These are phyloP conservation scores for Callospermophilus lateralis DNA, from an alignment of 2,113 vertebrate species.

Conservation along the genomic window DNA sequence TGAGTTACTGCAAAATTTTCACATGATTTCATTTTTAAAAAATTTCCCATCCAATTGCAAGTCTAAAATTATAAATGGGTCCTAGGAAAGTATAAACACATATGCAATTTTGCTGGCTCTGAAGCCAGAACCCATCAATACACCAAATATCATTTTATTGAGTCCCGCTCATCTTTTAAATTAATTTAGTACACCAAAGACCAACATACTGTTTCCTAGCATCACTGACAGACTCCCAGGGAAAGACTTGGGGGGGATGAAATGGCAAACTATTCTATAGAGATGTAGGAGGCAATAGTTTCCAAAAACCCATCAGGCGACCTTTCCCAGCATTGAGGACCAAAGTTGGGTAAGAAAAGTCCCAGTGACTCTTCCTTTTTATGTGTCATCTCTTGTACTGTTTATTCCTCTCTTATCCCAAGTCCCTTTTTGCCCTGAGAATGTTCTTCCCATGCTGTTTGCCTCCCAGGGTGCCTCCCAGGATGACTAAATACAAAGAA, in stretches of 20 bases:
- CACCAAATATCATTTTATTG: slow-evolving; percentile 49
- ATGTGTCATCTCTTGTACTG: slow-evolving; percentile 56
- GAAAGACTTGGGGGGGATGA: not conserved
- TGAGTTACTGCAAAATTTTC: slow-evolving; percentile 82
- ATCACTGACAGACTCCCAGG: not conserved
- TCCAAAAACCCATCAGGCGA: not conserved
- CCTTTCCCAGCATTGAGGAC: slow-evolving; percentile 56
- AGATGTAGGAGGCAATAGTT: not conserved
- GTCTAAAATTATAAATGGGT: slow-evolving; percentile 83
- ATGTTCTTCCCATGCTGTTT: slow-evolving; percentile 64
- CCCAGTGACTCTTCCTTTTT: slow-evolving; percentile 24
- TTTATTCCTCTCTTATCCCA: slow-evolving; percentile 55
- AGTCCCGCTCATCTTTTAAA: slow-evolving; percentile 57
- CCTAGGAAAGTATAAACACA: slow-evolving; percentile 82
- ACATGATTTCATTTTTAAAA: slow-evolving; percentile 85
- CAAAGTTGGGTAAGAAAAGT: slow-evolving; percentile 34
- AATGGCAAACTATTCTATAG: not conserved
- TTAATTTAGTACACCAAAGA: slow-evolving; percentile 32
- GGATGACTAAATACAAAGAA: slow-evolving; percentile 72
- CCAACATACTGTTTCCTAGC: not conserved
- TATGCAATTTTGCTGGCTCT: slow-evolving; percentile 73
- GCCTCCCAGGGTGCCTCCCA: slow-evolving; percentile 76
- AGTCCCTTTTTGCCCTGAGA: slow-evolving; percentile 69
- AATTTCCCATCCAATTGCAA: slow-evolving; percentile 82
- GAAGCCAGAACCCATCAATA: slow-evolving; percentile 65